Evolutionary conservation across 2,888 invertebrate genomes (phyloP), one percentile per base, ranked within the genome.

Genomic region (Eurytoma californica): DNA sequence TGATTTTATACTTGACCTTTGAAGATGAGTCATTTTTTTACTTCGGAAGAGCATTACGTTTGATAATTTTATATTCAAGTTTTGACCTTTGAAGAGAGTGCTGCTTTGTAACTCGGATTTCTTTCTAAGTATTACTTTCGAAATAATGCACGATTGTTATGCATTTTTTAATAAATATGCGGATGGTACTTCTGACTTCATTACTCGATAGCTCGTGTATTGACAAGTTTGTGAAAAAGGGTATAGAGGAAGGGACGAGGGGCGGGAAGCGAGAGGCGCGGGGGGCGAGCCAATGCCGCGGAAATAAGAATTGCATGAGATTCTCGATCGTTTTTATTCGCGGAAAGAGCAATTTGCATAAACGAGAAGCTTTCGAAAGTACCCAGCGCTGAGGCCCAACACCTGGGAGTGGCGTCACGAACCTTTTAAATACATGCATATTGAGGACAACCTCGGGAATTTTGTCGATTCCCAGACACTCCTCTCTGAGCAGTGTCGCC

Each of bases 361-460:
- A 80, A 77, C 67, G 77, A 80, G 51, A 73, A 77, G 77, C 67
- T 55, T 60, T 49, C 53, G 73, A 80, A 77, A 72, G 78, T 65
- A 49, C 68, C 51, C 12, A 14, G 16, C 53, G 58, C 55, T 28
- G 72, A 66, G 58, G 72, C 30, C 72, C 65, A 80, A 80, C 77
- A 80, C 65, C 73, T 80, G 80, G 61, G 57, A 20, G 3, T 28
- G 51, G 14, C 53, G 13, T 16, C 14, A 7, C 47, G 49, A 61
- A 70, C 70, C 70, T 74, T 79, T 77, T 77, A 80, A 80, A 80
- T 77, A 80, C 67, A 77, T 80, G 39, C 39, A 77, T 77, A 80
- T 80, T 80, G 66, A 63, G 69, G 65, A 66, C 72, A 9, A 7
- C 47, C 24, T 58, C 14, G 20, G 69, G 66, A 74, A 80, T 74